A percentile compares a stretch with the other conserved stretches of the same genome.
These are phyloP conservation scores for Boloria euphrosyne DNA, from an alignment of 2,888 invertebrate genomes.

Conservation along the genomic window DNA sequence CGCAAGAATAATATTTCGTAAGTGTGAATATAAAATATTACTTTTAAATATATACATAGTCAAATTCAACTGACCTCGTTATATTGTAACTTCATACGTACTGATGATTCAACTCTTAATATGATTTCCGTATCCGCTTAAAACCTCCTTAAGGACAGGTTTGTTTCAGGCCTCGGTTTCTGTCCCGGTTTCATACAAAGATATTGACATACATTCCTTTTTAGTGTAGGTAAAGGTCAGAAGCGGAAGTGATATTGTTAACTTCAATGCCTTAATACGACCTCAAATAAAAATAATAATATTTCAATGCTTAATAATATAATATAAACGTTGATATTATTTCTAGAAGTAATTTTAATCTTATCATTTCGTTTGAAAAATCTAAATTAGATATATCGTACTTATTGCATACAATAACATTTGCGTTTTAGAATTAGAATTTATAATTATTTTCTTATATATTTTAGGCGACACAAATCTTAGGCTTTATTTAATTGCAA, in stretches of 20 bases:
- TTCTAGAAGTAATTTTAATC: not conserved
- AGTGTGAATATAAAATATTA: conserved; percentile 28
- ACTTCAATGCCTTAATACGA: conserved; percentile 22
- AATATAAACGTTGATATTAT: not conserved
- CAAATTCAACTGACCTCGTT: not conserved
- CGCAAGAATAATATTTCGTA: conserved; percentile 31
- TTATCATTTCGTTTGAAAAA: not conserved
- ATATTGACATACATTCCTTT: conserved; percentile 42
- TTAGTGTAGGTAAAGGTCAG: conserved; percentile 41
- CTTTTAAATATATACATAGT: not conserved
- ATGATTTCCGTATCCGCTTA: conserved; percentile 31
- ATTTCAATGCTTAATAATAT: conserved; percentile 9
- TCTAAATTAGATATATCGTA: not conserved
- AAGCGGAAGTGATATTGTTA: conserved; percentile 42
- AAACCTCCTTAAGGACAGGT: conserved; percentile 28
- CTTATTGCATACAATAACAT: too few relatives aligned
- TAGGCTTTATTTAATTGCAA: too few relatives aligned
- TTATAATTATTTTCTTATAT: too few relatives aligned
- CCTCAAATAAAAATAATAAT: conserved; percentile 29
- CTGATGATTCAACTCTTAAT: not conserved
- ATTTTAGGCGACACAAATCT: too few relatives aligned
- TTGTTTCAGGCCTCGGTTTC: conserved; percentile 15
- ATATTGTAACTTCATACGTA: not conserved
- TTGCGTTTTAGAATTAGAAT: too few relatives aligned
- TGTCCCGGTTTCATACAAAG: conserved; percentile 22